These are phyloP conservation scores for Ceratoteleas bidentatus DNA, from an alignment of 1,140 invertebrate species.

Conservation along the genomic window DNA sequence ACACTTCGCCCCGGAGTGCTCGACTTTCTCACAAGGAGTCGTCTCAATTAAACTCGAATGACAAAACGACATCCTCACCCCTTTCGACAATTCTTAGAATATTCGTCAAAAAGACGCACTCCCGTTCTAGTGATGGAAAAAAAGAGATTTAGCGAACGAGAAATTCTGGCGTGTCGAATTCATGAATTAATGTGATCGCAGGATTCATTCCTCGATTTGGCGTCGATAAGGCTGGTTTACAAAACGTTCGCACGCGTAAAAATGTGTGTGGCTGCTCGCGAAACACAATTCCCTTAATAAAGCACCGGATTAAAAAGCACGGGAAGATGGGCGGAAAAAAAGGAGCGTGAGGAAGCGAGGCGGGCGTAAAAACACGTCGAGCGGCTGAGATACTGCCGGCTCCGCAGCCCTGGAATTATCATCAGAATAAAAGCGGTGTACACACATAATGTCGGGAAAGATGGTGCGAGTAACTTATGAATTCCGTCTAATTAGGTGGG, in stretches of 20 bases:
- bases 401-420: conserved; percentile 62
- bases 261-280: neutral
- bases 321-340: conserved; percentile 10
- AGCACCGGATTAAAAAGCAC: conserved; percentile 33
- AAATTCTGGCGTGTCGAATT: conserved; percentile 8
- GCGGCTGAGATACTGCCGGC: conserved; percentile 38
- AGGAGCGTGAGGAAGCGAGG: conserved; percentile 3
- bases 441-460: conserved; percentile 46
- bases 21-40: no score
- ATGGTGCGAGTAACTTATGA: conserved; percentile 72
- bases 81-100: no score
- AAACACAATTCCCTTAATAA: conserved; percentile 34
- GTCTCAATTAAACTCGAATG: no score
- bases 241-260: neutral
- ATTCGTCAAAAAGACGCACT: no score
- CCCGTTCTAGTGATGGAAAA: no score
- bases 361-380: conserved; percentile 20
- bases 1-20: neutral
- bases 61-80: no score
- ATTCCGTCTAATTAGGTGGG: conserved; percentile 78
- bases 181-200: conserved; percentile 3
- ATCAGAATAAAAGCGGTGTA: conserved; percentile 66
- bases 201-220: conserved; percentile 19
- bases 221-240: conserved; percentile 17
- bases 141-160: neutral